Base-by-base conservation (phyloP, 2,888 invertebrate genomes). In the Agrilus biguttatus region DNA sequence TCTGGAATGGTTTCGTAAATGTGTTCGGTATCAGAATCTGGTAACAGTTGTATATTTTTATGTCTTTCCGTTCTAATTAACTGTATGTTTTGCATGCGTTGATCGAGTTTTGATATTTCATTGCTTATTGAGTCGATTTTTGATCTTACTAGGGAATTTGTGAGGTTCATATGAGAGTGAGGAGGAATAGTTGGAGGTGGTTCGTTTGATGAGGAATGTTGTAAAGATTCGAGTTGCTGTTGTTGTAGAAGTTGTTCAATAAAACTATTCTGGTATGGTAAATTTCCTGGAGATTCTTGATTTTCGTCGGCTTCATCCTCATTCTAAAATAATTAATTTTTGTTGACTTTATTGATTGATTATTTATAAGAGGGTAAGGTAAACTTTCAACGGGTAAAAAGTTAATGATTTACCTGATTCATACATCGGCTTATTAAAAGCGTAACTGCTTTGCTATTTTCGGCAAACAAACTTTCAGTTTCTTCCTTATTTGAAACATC, bases 1-100 rank as follows among this genome's bases (percentile, higher is more conserved):
- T 77, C 77, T 2, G 77, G 76, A 51, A 78, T 78, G 3, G 78
- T 78, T 58, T 78, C 78, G 54, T 78, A 78, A 43, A 78, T 78
- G 55, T 78, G 78, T 49, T 78, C 78, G 12, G 70, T 71, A 47
- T 76, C 75, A 48, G 69, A 70, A 45, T 67, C 68, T n/a, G 51
- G 54, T 33, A 59, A 58, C 35, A 60, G 46, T 42, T 59, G 58
- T n/a, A 55, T 53, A n/a, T 57, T 55, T 51, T 58, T 56, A 36
- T 59, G 51, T 43, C 59, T 61, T 44, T 62, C 59, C 36, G 50
- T 50, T 55, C 73, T 73, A 47, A 73, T 68, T 45, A 74, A 53
- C 48, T 74, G 72, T 46, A 78, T 74, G 45, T 68, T 71, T 53
- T 74, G 72, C 71, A 78, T 76, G 52, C 77, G 72, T 47, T 67